A percentile compares a stretch with the other conserved stretches of the same genome.
Evolutionary conservation across 1,140 invertebrate genomes (phyloP).

Genomic region (Gryllus bimaculatus): DNA sequence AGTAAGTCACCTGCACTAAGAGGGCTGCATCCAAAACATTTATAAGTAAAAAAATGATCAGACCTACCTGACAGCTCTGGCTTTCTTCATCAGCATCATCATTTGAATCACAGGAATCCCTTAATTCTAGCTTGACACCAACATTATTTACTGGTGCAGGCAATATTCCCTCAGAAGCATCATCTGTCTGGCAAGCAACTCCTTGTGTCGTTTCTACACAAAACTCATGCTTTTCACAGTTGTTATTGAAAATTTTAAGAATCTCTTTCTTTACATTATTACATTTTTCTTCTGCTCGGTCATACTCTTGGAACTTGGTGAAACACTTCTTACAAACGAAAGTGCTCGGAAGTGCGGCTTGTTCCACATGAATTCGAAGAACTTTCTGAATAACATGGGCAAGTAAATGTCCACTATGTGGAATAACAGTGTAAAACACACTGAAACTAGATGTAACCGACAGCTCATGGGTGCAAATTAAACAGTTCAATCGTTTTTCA

Average conservation of each 20-base stretch:
- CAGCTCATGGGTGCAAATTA: conserved; percentile 29
- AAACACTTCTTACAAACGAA: conserved; percentile 31
- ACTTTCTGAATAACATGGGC: conserved; percentile 28
- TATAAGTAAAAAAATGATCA: background rate
- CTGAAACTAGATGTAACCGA: conserved; percentile 27
- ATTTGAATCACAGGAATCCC: conserved; percentile 1
- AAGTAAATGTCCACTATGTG: conserved; percentile 28
- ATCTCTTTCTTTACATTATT: conserved; percentile 31
- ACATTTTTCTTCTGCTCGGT: conserved; percentile 32
- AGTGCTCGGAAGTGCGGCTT: conserved; percentile 24
- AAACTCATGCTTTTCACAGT: conserved; percentile 21
- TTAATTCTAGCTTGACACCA: background rate
- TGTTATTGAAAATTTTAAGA: conserved; percentile 27
- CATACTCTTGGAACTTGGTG: conserved; percentile 32
- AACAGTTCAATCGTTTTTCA: conserved; percentile 25
- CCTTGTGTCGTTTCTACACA: conserved; percentile 11
- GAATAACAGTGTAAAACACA: conserved; percentile 31
- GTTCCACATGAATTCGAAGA: conserved; percentile 22
- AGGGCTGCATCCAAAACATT: background rate
- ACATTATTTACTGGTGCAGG: background rate
- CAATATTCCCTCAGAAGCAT: background rate
- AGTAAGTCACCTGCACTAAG: background rate
- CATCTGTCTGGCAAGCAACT: conserved; percentile 19
- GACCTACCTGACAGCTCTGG: background rate
- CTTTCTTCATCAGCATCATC: background rate